Base-by-base conservation (phyloP, 1,140 invertebrate genomes). In the Zaprionus africanus region DNA sequence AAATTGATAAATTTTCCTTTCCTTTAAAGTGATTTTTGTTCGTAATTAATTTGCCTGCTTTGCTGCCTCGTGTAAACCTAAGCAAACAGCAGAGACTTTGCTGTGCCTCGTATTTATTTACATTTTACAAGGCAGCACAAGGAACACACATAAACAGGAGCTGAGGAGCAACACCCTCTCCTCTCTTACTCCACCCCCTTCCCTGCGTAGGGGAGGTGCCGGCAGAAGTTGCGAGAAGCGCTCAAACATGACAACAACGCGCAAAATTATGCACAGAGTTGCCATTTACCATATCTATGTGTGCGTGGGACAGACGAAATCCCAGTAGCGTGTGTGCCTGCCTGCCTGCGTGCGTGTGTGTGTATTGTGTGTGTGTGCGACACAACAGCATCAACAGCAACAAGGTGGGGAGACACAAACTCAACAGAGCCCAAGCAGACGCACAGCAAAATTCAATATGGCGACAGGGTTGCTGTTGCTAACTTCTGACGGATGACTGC, bases 241-340 rank as follows among this genome's bases (percentile, higher is more conserved):
- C 61, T 81, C 75, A 66, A 84, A 85, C 78, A 90, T 81, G 78
- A 90, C 85, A 88, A 90, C 85, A 90, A 81, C 82, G 78, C 78
- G 78, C 84, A 88, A 88, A 88, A 88, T 88, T 88, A 88, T 88
- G 81, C 85, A 90, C 81, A 90, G 81, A 84, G 78, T 84, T 83
- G 85, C 81, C 81, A 83, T 87, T 72, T 82, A 62, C 34, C 36
- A 31, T 60, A 58, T 56, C 28, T 58, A 66, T 59, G 31, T 53
- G 66, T 64, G 43, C 49, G 31, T 34, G 53, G 67, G 51, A 62
- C 57, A 53, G 59, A 57, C 15, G 69, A 84, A 84, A 88, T 87
- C 84, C 84, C 83, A 87, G 78, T 65, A 88, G 84, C 66, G 54
- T 19, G 1, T 51, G 74, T 86, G 66, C 4, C 26, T 26, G 43